phyloP scores from a whole-genome alignment of 64 coral and sea anemone species.

The Trachythela sp. region DNA sequence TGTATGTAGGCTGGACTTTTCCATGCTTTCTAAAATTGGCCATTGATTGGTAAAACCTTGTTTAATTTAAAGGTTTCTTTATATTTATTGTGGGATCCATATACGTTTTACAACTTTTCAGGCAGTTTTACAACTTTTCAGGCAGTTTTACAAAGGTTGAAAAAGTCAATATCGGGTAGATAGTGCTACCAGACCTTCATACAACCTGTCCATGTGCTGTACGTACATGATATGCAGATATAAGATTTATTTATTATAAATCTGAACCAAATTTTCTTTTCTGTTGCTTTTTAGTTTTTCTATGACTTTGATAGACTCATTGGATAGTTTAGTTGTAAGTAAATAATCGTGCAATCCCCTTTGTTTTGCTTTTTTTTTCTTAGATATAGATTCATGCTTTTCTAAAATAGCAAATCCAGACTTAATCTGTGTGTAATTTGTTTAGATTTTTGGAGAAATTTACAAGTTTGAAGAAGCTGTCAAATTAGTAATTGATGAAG shows the following conservation, averaged over 20 bases:
- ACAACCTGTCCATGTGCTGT: too few relatives aligned
- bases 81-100: too few relatives aligned
- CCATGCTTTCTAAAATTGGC: too few relatives aligned
- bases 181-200: too few relatives aligned
- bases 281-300: slow-evolving; percentile 75
- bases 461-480: slow-evolving; percentile 90
- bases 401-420: too few relatives aligned
- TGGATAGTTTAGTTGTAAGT: slow-evolving; percentile 97
- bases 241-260: neutral
- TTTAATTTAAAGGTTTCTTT: too few relatives aligned
- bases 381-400: neutral
- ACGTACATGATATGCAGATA: neutral
- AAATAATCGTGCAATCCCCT: neutral
- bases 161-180: too few relatives aligned
- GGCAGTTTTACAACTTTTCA: too few relatives aligned
- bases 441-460: slow-evolving; percentile 84
- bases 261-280: neutral
- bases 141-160: too few relatives aligned
- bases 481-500: slow-evolving; percentile 83
- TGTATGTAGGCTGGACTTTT: too few relatives aligned
- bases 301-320: slow-evolving; percentile 83
- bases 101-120: too few relatives aligned
- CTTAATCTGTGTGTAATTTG: neutral
- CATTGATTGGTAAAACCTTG: too few relatives aligned
- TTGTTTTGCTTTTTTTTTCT: neutral